Conservation (phyloP, 2,113 vertebrate genomes). For the Nesoenas mayeri region DNA sequence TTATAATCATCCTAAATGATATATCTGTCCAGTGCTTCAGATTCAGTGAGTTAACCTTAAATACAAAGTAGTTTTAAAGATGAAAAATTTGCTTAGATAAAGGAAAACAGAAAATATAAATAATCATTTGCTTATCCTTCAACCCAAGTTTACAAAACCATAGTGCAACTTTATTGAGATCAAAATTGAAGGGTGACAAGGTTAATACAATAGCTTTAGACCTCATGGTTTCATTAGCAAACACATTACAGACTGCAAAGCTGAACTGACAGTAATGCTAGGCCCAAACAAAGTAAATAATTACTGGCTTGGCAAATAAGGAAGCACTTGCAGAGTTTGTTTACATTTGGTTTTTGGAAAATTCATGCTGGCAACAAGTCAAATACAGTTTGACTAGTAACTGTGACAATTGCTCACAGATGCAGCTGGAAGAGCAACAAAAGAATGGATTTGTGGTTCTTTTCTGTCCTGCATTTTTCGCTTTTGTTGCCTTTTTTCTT, state of each 20-base stretch:
- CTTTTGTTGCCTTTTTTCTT: conserved; percentile 74
- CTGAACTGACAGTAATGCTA: conserved; percentile 82
- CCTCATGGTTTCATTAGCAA: conserved; percentile 84
- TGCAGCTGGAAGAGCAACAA: conserved; percentile 86
- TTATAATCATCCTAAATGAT: conserved; percentile 47
- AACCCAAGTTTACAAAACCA: conserved; percentile 81
- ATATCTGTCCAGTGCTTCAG: conserved; percentile 39
- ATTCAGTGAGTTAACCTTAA: conserved; percentile 72
- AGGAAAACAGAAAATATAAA: conserved; percentile 78
- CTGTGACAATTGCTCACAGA: conserved; percentile 88
- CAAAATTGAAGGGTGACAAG: conserved; percentile 82
- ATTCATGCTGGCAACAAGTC: conserved; percentile 82
- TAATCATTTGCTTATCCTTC: conserved; percentile 79
- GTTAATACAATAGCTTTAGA: conserved; percentile 83
- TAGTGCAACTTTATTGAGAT: conserved; percentile 82
- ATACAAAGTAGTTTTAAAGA: conserved; percentile 77
- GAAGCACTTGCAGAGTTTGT: conserved; percentile 83
- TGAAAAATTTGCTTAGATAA: conserved; percentile 80
- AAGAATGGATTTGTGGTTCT: conserved; percentile 77
- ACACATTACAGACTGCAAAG: conserved; percentile 82
- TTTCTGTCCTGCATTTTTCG: conserved; percentile 72
- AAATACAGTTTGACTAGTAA: conserved; percentile 83
- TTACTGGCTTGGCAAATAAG: conserved; percentile 81
- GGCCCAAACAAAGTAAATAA: conserved; percentile 85
- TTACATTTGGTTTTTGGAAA: conserved; percentile 84